phyloP scores from a whole-genome alignment of 2,113 vertebrate species.

The Nicator chloris region DNA sequence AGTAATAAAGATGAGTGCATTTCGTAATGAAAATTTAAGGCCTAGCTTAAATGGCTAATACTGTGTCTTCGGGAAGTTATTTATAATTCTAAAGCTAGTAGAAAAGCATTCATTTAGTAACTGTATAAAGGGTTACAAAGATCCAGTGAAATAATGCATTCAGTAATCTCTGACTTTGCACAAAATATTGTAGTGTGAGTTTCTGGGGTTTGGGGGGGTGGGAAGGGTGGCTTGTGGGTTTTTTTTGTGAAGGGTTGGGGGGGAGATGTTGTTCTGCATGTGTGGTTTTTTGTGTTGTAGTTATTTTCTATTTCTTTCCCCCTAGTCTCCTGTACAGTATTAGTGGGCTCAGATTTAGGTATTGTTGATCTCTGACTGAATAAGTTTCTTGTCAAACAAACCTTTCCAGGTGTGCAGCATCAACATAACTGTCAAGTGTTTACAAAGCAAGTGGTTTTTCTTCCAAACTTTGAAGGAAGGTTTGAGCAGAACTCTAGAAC shows the following conservation, averaged over 20 bases:
- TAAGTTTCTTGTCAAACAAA: neutral
- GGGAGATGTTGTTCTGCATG: fast-evolving
- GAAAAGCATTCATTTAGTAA: neutral
- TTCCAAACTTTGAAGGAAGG: neutral
- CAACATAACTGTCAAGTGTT: neutral
- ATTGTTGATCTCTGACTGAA: neutral
- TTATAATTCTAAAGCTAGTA: neutral
- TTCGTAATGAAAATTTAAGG: neutral
- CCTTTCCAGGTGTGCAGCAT: neutral
- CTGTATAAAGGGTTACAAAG: neutral
- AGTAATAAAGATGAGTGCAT: neutral
- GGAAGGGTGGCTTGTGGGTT: neutral
- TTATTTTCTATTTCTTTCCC: fast-evolving
- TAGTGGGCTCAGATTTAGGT: neutral
- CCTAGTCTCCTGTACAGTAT: neutral
- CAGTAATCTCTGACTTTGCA: neutral
- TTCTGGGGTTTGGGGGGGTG: neutral
- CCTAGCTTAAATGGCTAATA: neutral
- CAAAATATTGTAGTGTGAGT: neutral
- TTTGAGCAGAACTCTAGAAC: neutral
- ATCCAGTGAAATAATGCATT: neutral
- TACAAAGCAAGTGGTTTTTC: neutral
- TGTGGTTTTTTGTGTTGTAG: neutral
- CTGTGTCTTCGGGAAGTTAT: neutral
- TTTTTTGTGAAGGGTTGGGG: neutral